These are phyloP conservation scores for Anodontia alba DNA, from an alignment of 2,888 invertebrate genomes.

Conservation along the genomic window DNA sequence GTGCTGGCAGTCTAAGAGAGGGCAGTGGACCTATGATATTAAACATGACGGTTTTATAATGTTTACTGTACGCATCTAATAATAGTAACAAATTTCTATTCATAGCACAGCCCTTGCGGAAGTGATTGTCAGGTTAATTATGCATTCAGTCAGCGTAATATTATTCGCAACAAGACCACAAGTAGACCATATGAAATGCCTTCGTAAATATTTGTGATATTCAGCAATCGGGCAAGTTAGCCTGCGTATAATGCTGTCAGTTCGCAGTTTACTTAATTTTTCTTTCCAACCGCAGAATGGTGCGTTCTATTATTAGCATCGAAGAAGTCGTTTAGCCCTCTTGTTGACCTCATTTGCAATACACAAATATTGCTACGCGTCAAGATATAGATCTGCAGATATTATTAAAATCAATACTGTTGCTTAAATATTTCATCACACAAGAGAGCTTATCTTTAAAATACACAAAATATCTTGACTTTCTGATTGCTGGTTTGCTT, in stretches of 20 bases:
- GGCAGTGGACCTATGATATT: too few relatives aligned
- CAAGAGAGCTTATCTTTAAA: too few relatives aligned
- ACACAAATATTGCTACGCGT: conserved; percentile 37
- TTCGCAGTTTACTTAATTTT: too few relatives aligned
- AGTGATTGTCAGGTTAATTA: background rate
- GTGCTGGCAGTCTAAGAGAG: too few relatives aligned
- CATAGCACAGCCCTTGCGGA: conserved; percentile 2
- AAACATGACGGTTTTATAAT: too few relatives aligned
- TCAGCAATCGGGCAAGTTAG: too few relatives aligned
- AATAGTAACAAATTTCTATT: background rate
- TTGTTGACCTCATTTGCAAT: conserved; percentile 30
- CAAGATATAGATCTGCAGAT: conserved; percentile 42
- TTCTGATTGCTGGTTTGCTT: too few relatives aligned
- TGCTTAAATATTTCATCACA: too few relatives aligned
- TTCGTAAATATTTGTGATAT: too few relatives aligned
- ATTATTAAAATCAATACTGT: background rate
- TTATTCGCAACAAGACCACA: background rate
- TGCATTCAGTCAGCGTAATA: background rate
- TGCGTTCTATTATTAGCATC: conserved; percentile 56
- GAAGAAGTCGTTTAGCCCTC: conserved; percentile 50
- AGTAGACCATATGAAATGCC: too few relatives aligned
- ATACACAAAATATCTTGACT: too few relatives aligned
- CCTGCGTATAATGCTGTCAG: too few relatives aligned
- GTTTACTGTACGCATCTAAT: background rate
- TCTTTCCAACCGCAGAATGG: background rate